Base-by-base conservation (phyloP, 2,113 vertebrate species). In the Centropus bengalensis region DNA sequence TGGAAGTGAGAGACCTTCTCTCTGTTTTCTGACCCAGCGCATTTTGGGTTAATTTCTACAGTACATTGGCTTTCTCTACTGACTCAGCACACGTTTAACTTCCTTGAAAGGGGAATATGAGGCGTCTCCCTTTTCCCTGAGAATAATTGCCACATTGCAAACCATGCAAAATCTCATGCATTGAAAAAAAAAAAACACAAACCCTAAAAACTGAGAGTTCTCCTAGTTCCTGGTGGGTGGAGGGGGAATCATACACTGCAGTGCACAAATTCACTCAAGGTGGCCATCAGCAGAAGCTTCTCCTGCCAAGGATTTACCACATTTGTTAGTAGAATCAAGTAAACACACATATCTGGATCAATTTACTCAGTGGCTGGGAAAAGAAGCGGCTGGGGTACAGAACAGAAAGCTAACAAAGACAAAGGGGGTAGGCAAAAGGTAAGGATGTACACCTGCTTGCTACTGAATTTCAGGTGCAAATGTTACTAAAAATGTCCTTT, bases 191-290 rank as follows among this genome's bases (percentile, higher is more conserved):
- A 15, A 20, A 20, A 58, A 55, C 56, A 36, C 5, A 36, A 36
- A 36, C 36, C 36, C 36, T 9, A 36, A 36, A 36, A 36, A 36
- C 36, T n/a, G n/a, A 89, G 52, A 71, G 6, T 3, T 70, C 42
- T 78, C 26, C 52, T 36, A 14, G 12, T 51, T 74, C 45, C 60
- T 4, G 2, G 12, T 28, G 7, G 28, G 6, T 28, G 20, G 28
- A 6, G 12, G 30, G 10, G 28, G 8, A 33, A 40, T 3, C 60
- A 42, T 47, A 55, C 21, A 40, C 8, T 19, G 6, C 60, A 58
- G 14, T 5, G 14, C 9, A 49, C 30, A 12, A 0, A 0, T 60
- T n/a, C 18, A 15, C 10, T 87, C 21, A 47, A 0, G 0, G 12
- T 74, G 69, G 58, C 70, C 84, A 22, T 28, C 4, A 3, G 24